These are phyloP conservation scores for Celastrina argiolus DNA, from an alignment of 2,888 invertebrate genomes.

Conservation along the genomic window DNA sequence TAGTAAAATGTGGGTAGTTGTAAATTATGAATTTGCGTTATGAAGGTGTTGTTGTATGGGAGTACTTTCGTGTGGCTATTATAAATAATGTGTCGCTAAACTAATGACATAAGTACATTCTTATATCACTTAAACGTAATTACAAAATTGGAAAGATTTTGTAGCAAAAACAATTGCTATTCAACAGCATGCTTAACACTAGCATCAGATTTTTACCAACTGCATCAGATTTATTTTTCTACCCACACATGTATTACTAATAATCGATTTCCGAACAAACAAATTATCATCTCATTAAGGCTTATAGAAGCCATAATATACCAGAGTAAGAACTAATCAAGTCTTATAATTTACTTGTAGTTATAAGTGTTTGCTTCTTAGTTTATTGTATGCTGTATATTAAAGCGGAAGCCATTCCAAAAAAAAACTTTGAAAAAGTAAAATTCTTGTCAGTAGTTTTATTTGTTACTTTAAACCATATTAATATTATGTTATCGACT, in stretches of 20 bases:
- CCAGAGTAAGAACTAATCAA: not conserved
- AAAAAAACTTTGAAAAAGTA: constrained; percentile 70
- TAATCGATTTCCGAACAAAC: not conserved
- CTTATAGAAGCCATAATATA: not conserved
- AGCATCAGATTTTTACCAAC: no score
- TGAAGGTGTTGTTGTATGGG: no score
- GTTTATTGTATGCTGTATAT: constrained; percentile 42
- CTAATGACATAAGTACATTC: no score
- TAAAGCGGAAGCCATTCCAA: constrained; percentile 70
- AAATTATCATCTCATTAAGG: no score
- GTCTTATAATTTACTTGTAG: constrained; percentile 18
- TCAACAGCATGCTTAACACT: no score
- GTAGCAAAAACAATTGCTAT: no score
- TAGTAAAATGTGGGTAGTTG: no score
- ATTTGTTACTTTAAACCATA: constrained; percentile 56
- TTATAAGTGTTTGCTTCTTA: constrained; percentile 33
- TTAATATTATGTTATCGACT: constrained; percentile 54
- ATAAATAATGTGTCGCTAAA: no score
- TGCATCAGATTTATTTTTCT: not conserved
- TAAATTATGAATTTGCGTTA: no score
- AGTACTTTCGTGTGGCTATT: no score
- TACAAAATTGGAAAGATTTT: no score
- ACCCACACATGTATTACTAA: not conserved
- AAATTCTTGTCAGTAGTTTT: constrained; percentile 75
- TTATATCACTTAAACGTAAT: no score